Percentiles rank a stretch among this genome's conserved stretches.
These are phyloP conservation scores for Chrysochloris asiatica DNA, from an alignment of 2,113 vertebrate species.

Conservation along the genomic window DNA sequence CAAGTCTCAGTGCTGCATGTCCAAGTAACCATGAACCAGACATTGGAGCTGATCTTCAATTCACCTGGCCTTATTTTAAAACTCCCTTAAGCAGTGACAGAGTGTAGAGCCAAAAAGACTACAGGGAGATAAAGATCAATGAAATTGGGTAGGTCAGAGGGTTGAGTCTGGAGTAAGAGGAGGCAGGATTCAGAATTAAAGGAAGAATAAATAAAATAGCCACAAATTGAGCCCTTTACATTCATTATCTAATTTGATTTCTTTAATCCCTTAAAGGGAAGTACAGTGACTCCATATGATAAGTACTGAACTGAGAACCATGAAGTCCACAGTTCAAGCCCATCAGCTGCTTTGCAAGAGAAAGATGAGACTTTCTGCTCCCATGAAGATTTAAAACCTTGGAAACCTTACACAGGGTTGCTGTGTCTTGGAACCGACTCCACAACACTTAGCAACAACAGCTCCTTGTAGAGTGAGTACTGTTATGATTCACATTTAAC, in stretches of 20 bases:
- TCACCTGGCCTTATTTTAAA: background rate
- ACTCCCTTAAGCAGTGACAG: background rate
- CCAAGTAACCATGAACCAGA: background rate
- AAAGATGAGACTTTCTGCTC: too few species aligned
- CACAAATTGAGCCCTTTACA: background rate
- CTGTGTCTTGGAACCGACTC: too few species aligned
- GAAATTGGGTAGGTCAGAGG: background rate
- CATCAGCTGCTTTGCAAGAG: too few species aligned
- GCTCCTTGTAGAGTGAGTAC: background rate
- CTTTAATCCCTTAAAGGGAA: too few species aligned
- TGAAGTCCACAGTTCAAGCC: too few species aligned
- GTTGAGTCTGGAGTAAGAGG: background rate
- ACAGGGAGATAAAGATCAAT: background rate
- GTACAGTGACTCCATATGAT: too few species aligned
- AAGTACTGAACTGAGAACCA: too few species aligned
- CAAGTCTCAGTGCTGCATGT: background rate
- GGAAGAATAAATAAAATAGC: background rate
- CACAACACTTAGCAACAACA: too few species aligned
- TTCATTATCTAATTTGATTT: background rate
- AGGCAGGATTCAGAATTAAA: background rate
- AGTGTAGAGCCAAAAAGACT: background rate
- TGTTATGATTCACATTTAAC: background rate
- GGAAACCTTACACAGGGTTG: too few species aligned
- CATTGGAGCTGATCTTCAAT: background rate
- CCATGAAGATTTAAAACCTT: too few species aligned